Percentiles rank a stretch among this genome's conserved stretches.
These are phyloP conservation scores for Lindbergichthys nudifrons DNA, from an alignment of 2,797 vertebrate genomes.

Conservation along the genomic window DNA sequence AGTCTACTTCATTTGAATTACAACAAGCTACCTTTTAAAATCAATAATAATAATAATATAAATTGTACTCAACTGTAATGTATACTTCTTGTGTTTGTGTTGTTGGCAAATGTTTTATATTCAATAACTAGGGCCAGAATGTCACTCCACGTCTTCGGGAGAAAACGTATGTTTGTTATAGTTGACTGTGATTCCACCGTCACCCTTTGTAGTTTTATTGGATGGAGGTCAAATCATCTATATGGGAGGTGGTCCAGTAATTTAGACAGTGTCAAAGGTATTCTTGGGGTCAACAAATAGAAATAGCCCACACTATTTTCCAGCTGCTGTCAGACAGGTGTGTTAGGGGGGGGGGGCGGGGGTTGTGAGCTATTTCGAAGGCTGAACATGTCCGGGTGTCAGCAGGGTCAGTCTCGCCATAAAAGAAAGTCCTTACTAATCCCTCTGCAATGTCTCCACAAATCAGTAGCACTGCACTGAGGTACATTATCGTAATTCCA, in stretches of 20 bases:
- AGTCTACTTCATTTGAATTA: slow-evolving; percentile 5
- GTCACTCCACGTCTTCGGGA: not conserved
- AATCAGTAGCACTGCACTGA: slow-evolving; percentile 11
- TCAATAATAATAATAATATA: not conserved
- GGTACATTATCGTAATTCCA: not conserved
- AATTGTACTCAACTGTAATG: not conserved
- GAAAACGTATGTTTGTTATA: not conserved
- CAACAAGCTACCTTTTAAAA: not conserved
- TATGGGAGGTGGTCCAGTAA: slow-evolving; percentile 20
- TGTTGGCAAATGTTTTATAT: not conserved
- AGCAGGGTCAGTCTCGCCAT: slow-evolving; percentile 24
- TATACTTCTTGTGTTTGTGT: not conserved
- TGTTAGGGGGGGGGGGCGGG: not conserved
- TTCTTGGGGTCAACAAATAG: slow-evolving; percentile 28
- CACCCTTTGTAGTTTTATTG: slow-evolving; percentile 6
- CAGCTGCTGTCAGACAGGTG: slow-evolving; percentile 31
- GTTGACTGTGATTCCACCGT: not conserved
- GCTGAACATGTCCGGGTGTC: slow-evolving; percentile 46
- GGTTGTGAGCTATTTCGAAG: slow-evolving; percentile 34
- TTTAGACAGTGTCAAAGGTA: slow-evolving; percentile 19
- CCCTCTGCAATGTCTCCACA: slow-evolving; percentile 24
- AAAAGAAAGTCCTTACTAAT: slow-evolving; percentile 35
- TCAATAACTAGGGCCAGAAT: not conserved
- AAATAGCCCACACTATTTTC: slow-evolving; percentile 16
- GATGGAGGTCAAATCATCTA: slow-evolving; percentile 15